Evolutionary conservation across 2,113 vertebrate genomes (phyloP).

Genomic region (Semicossyphus pulcher): DNA sequence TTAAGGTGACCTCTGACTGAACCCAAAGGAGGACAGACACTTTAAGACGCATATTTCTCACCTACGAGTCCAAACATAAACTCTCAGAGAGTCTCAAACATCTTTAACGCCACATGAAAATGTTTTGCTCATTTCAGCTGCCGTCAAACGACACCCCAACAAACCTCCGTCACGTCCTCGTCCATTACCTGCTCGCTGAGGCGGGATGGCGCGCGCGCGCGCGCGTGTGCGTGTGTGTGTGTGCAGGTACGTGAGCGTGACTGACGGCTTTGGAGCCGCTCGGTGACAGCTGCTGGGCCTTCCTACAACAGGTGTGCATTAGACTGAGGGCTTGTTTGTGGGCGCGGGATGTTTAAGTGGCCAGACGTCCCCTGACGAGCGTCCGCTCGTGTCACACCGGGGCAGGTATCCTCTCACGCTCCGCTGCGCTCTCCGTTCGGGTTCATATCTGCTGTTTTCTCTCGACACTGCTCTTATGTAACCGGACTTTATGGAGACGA

Average conservation of each 20-base stretch:
- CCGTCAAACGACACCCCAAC: background rate
- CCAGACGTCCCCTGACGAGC: constrained; percentile 54
- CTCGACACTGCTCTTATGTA: constrained; percentile 26
- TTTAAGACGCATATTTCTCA: too few relatives aligned
- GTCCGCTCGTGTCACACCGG: constrained; percentile 55
- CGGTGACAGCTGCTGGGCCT: constrained; percentile 56
- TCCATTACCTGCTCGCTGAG: constrained; percentile 45
- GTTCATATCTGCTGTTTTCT: constrained; percentile 11
- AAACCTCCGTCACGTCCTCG: background rate
- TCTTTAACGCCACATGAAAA: background rate
- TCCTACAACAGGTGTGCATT: constrained; percentile 51
- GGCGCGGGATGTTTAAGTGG: constrained; percentile 46
- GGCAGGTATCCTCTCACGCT: constrained; percentile 23
- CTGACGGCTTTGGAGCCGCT: constrained; percentile 55
- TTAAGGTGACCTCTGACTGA: background rate
- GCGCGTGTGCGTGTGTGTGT: too few relatives aligned
- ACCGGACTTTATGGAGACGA: constrained; percentile 21
- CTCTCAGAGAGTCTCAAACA: background rate
- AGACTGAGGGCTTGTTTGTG: constrained; percentile 47
- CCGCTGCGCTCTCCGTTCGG: constrained; percentile 11
- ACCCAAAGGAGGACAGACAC: background rate
- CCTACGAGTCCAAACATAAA: too few relatives aligned
- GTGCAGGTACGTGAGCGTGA: constrained; percentile 42
- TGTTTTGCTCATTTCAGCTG: background rate
- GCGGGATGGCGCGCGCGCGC: too few relatives aligned